These are phyloP conservation scores for Drymonia ruficornis DNA, from an alignment of 2,888 invertebrate genomes.

Conservation along the genomic window DNA sequence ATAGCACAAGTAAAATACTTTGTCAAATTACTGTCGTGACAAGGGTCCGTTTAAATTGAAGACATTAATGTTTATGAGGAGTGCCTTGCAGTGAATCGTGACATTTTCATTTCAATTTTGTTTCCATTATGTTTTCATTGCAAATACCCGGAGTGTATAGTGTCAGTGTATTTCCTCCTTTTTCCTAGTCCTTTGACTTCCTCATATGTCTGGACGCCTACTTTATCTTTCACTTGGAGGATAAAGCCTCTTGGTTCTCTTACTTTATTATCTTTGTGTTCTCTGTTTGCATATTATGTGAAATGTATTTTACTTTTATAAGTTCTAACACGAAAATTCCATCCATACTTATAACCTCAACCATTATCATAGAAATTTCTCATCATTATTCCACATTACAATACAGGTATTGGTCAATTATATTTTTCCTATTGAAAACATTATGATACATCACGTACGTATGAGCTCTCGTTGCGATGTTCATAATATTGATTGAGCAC, in stretches of 20 bases:
- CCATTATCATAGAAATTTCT: constrained; percentile 3
- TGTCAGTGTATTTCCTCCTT: too few relatives aligned
- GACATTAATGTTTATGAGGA: neutral
- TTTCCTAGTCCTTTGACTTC: too few relatives aligned
- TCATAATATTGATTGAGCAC: constrained; percentile 11
- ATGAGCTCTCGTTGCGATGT: constrained; percentile 1
- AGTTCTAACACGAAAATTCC: neutral
- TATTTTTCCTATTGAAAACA: constrained; percentile 1
- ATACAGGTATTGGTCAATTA: neutral
- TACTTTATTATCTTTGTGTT: too few relatives aligned
- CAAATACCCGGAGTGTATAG: too few relatives aligned
- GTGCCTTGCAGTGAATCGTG: neutral
- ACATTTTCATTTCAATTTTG: neutral
- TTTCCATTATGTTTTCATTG: neutral
- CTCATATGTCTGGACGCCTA: too few relatives aligned
- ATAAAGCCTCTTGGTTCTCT: too few relatives aligned
- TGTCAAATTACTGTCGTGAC: neutral
- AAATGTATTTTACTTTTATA: neutral
- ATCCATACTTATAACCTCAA: neutral
- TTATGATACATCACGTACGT: constrained; percentile 16
- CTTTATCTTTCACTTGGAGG: too few relatives aligned
- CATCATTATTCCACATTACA: neutral
- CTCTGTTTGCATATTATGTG: neutral
- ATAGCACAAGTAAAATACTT: neutral
- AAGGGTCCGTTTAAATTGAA: neutral